phyloP scores from a whole-genome alignment of 2,113 vertebrate genomes.

The Sigmodon hispidus region DNA sequence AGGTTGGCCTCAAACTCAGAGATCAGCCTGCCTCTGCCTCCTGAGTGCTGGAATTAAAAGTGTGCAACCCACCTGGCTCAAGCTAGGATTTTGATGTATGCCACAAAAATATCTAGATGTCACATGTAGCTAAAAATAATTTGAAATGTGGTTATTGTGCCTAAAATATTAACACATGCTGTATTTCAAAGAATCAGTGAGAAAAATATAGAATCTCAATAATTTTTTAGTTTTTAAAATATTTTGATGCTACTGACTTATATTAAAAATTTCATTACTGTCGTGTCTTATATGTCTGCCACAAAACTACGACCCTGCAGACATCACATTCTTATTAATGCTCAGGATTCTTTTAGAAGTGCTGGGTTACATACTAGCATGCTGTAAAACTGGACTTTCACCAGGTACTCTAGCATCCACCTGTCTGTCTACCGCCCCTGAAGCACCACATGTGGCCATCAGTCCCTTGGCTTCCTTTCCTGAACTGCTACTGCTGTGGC shows the following conservation, averaged over 20 bases:
- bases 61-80: neutral
- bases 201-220: neutral
- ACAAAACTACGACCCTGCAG: neutral
- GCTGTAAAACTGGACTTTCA: neutral
- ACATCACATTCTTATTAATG: neutral
- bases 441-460: neutral
- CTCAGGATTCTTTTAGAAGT: neutral
- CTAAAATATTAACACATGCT: neutral
- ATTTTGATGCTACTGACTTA: neutral
- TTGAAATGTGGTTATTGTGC: neutral
- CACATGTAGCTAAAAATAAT: neutral
- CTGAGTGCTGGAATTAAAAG: neutral
- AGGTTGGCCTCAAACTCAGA: neutral
- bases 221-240: constrained; percentile 2
- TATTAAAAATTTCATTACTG: neutral
- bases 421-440: constrained; percentile 25
- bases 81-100: neutral
- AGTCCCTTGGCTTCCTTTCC: constrained; percentile 57
- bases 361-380: neutral
- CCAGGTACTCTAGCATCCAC: neutral
- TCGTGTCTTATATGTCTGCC: neutral
- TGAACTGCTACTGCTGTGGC: constrained; percentile 24
- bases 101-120: neutral
- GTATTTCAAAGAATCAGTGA: constrained; percentile 15
- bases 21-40: neutral